Base-by-base conservation (phyloP, 1,140 invertebrate genomes). In the Chironomus striatipennis region DNA sequence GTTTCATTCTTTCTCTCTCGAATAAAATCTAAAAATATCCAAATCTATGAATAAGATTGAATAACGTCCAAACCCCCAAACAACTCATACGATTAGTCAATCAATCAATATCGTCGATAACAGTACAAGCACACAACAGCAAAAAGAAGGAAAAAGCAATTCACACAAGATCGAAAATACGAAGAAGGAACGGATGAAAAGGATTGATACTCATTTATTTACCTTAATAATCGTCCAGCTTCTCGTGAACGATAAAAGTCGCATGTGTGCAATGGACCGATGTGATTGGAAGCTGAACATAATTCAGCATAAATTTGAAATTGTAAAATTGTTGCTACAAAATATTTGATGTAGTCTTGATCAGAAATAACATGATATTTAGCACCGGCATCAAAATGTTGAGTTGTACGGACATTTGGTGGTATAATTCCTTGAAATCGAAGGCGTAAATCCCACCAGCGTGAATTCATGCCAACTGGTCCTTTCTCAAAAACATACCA, bases 291-390 rank as follows among this genome's bases (percentile, higher is more conserved):
- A 5, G 87, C 90, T 5, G 85, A 80, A 79, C 95, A 97, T 18
- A 96, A 80, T 20, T 91, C 86, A 78, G 93, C 88, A 78, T 91
- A 92, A 74, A 96, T 88, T 85, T 96, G 94, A 82, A 96, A 96
- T 83, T 96, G 93, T 42, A 96, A 80, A 2, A 96, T 84, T 65
- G 90, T 87, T 7, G 91, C 90, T 3, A 96, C 86, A 80, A 96
- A 96, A 81, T 96, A 96, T 79, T 93, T 94, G 79, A 86, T 83
- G 77, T 90, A 90, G 34, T 89, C 88, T 78, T 88, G 85, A 83
- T 93, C 90, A 10, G 90, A 89, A n/a, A 91, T 87, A 6, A 94
- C 85, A 78, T 94, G 92, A 79, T 92, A 92, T 77, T 94, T 94
- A 0, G 91, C 87, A 34, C 87, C 92, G 1, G 92, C 88, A 83